Evolutionary conservation across 1,140 invertebrate genomes (phyloP).

Genomic region (Geopemphigus sp.): DNA sequence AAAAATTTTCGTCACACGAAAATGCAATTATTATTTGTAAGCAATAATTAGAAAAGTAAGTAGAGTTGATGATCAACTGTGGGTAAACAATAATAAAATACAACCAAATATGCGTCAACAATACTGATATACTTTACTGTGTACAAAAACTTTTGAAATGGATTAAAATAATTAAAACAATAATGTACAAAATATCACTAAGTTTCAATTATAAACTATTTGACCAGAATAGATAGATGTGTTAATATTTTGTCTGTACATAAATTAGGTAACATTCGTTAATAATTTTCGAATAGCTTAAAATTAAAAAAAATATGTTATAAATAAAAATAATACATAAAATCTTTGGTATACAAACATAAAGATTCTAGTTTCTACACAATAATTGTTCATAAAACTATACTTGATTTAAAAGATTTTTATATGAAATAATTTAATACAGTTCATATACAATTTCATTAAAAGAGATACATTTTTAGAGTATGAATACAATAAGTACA

Average conservation of each 20-base stretch:
- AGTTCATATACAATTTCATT: background rate
- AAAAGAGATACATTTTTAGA: background rate
- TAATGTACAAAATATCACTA: constrained; percentile 47
- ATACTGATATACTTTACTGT: constrained; percentile 44
- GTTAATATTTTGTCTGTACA: constrained; percentile 20
- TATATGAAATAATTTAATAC: background rate
- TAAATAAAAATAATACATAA: constrained; percentile 30
- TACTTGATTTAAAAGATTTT: background rate
- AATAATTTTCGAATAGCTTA: constrained; percentile 21
- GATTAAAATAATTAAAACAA: constrained; percentile 41
- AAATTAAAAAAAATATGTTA: constrained; percentile 6
- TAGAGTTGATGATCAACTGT: no score
- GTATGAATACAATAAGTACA: background rate
- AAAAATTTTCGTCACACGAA: no score
- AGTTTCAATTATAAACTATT: constrained; percentile 39
- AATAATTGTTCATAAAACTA: constrained; percentile 18
- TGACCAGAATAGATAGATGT: constrained; percentile 41
- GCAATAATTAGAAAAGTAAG: no score
- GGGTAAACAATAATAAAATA: background rate
- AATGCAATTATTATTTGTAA: no score
- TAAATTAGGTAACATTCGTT: constrained; percentile 44
- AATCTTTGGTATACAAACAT: constrained; percentile 45
- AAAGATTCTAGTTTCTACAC: background rate
- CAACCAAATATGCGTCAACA: constrained; percentile 27
- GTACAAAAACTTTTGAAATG: constrained; percentile 28